Evolutionary conservation across 1,140 invertebrate species (phyloP).

Genomic region (Periplaneta americana): DNA sequence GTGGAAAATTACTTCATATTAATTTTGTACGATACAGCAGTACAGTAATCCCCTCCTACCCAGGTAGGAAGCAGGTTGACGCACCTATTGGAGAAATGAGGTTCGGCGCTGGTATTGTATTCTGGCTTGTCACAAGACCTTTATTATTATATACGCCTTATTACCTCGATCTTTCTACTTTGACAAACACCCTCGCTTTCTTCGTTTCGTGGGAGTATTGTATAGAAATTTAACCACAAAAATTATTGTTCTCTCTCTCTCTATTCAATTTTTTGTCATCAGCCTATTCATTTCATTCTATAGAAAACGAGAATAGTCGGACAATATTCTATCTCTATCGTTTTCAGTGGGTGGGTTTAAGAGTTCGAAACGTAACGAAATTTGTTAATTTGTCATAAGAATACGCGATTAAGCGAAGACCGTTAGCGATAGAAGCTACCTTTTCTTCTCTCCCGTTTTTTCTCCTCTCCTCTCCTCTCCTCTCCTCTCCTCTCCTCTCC

Average conservation of each 20-base stretch:
- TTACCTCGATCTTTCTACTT: neutral
- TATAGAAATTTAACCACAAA: neutral
- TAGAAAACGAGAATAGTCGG: too few relatives aligned
- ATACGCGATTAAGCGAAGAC: too few relatives aligned
- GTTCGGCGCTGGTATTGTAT: too few relatives aligned
- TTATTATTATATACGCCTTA: neutral
- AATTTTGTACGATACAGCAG: neutral
- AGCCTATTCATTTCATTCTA: neutral
- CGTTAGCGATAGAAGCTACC: too few relatives aligned
- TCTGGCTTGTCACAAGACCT: neutral
- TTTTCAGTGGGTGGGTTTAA: too few relatives aligned
- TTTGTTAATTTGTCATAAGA: too few relatives aligned
- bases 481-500: too few relatives aligned
- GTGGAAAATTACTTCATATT: neutral
- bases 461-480: too few relatives aligned
- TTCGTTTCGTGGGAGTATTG: neutral
- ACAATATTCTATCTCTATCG: too few relatives aligned
- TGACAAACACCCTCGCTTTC: neutral
- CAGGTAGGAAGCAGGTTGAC: neutral
- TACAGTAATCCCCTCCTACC: neutral
- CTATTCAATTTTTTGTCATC: neutral
- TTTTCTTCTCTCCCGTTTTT: too few relatives aligned
- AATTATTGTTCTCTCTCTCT: neutral
- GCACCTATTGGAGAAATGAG: neutral
- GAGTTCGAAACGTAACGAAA: too few relatives aligned